These are phyloP conservation scores for Phymorhynchus buccinoides DNA, from an alignment of 1,140 invertebrate genomes.

Conservation along the genomic window DNA sequence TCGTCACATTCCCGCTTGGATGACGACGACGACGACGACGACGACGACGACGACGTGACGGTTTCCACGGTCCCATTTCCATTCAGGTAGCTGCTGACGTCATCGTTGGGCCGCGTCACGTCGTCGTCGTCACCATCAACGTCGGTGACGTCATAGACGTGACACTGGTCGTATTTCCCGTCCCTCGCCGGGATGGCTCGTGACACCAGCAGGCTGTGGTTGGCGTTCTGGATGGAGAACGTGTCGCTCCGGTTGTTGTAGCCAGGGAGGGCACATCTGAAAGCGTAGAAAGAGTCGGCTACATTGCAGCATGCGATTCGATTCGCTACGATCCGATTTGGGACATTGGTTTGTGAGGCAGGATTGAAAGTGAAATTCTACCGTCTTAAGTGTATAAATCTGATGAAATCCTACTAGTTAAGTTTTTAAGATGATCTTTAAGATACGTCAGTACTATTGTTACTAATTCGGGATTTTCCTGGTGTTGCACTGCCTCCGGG, in stretches of 20 bases:
- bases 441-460: too few species aligned
- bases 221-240: background rate
- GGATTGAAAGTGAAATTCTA: too few species aligned
- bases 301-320: too few species aligned
- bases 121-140: background rate
- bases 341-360: too few species aligned
- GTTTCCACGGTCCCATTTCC: background rate
- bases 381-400: too few species aligned
- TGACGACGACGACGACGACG: too few species aligned
- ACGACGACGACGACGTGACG: background rate
- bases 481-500: too few species aligned
- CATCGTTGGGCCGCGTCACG: too few species aligned
- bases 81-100: background rate
- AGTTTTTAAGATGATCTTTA: too few species aligned
- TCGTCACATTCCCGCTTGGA: background rate
- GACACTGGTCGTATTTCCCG: slow-evolving; percentile 9
- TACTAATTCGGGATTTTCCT: too few species aligned
- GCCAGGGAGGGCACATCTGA: slow-evolving; percentile 4
- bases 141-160: slow-evolving; percentile 2
- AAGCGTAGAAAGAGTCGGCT: background rate
- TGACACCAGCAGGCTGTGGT: background rate
- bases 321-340: too few species aligned
- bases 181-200: background rate
- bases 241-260: background rate
- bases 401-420: too few species aligned